These are phyloP conservation scores for Galaxias olidus DNA, from an alignment of 2,797 vertebrate species.

Conservation along the genomic window DNA sequence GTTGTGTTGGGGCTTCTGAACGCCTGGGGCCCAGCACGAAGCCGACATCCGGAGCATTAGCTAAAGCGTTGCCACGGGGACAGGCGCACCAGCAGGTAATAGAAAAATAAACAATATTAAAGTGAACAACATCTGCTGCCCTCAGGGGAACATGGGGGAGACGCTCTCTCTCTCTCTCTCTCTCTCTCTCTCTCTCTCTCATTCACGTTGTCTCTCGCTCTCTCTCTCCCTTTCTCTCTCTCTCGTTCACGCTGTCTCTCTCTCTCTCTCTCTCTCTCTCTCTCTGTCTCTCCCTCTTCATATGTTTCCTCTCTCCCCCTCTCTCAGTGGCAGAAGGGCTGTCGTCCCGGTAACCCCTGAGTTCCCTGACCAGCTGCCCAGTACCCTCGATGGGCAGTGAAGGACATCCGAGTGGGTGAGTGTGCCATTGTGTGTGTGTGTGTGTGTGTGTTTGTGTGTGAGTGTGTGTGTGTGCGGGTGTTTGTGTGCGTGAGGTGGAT, in stretches of 20 bases:
- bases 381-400: too few species aligned
- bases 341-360: background rate
- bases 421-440: background rate
- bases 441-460: constrained; percentile 11
- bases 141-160: too few species aligned
- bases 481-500: constrained; percentile 5
- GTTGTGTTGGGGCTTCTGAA: too few species aligned
- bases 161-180: background rate
- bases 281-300: background rate
- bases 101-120: too few species aligned
- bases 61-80: too few species aligned
- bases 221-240: background rate
- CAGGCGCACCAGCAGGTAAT: too few species aligned
- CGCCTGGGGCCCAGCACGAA: too few species aligned
- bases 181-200: background rate
- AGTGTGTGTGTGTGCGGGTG: constrained; percentile 7
- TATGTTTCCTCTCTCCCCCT: background rate
- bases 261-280: background rate
- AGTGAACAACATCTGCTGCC: too few species aligned
- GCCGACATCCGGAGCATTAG: too few species aligned
- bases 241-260: background rate
- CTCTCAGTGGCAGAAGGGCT: background rate
- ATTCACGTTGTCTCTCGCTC: background rate
- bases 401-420: too few species aligned
- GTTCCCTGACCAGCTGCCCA: too few species aligned